Evolutionary conservation across 1,140 invertebrate genomes (phyloP).

Genomic region (Pentalonia nigronervosa): DNA sequence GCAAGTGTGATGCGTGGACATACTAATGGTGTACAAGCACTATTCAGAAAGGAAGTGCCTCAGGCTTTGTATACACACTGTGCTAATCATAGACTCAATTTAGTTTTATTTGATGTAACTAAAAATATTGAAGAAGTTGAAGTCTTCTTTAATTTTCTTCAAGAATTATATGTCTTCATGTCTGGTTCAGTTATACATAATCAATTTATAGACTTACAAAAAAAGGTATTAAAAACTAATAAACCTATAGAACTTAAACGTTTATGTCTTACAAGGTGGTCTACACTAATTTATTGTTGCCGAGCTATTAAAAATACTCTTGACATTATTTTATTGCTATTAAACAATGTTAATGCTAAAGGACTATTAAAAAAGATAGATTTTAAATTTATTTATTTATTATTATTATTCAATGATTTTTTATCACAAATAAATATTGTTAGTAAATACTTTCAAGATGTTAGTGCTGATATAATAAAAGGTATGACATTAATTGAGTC

Average conservation of each 20-base stretch:
- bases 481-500: neutral
- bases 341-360: too few relatives aligned
- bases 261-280: too few relatives aligned
- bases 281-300: too few relatives aligned
- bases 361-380: too few relatives aligned
- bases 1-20: neutral
- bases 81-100: neutral
- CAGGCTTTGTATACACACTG: neutral
- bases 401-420: constrained; percentile 8
- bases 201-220: neutral
- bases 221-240: too few relatives aligned
- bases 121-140: neutral
- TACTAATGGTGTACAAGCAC: neutral
- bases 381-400: too few relatives aligned
- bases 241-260: too few relatives aligned
- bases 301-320: too few relatives aligned
- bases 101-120: too few relatives aligned
- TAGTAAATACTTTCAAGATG: neutral
- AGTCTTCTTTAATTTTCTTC: neutral
- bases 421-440: neutral
- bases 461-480: neutral
- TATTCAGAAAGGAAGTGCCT: neutral
- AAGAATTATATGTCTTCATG: neutral
- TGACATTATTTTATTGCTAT: too few relatives aligned
- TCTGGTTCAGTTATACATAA: neutral